Conservation (phyloP, 2,888 invertebrate species). For the Chromoteleia sp. region DNA sequence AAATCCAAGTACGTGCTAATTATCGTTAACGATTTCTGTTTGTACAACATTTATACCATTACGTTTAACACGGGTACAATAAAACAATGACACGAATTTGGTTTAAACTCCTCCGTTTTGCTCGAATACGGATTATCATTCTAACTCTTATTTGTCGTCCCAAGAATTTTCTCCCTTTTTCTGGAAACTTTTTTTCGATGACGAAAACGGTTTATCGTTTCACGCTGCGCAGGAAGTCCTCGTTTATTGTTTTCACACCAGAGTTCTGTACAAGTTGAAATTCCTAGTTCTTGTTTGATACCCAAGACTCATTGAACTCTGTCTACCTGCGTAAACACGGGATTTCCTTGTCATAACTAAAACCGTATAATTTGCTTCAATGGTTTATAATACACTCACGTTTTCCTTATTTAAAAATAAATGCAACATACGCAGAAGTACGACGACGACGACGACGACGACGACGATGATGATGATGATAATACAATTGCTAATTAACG, state of each 20-base stretch:
- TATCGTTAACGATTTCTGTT: constrained; percentile 9
- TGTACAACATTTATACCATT: constrained; percentile 2
- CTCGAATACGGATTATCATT: not conserved
- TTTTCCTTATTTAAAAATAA: no score
- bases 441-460: no score
- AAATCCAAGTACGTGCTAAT: constrained; percentile 1
- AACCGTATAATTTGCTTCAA: constrained; percentile 9
- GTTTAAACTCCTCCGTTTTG: not conserved
- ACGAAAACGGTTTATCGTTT: constrained; percentile 8
- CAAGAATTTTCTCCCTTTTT: not conserved
- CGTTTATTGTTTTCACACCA: constrained; percentile 25
- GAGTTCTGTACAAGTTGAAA: constrained; percentile 15
- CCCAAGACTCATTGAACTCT: constrained; percentile 20
- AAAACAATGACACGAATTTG: not conserved
- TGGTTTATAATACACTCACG: not conserved
- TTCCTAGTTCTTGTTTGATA: constrained; percentile 14
- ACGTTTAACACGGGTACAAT: no score
- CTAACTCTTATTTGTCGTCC: not conserved
- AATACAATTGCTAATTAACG: no score
- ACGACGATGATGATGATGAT: no score
- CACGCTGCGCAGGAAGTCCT: constrained; percentile 5
- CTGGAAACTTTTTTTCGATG: constrained; percentile 3
- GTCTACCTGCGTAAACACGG: constrained; percentile 2
- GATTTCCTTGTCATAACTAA: constrained; percentile 6
- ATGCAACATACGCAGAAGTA: no score